Evolutionary conservation across 2,797 vertebrate species (phyloP).

Genomic region (Argyrosomus regius): DNA sequence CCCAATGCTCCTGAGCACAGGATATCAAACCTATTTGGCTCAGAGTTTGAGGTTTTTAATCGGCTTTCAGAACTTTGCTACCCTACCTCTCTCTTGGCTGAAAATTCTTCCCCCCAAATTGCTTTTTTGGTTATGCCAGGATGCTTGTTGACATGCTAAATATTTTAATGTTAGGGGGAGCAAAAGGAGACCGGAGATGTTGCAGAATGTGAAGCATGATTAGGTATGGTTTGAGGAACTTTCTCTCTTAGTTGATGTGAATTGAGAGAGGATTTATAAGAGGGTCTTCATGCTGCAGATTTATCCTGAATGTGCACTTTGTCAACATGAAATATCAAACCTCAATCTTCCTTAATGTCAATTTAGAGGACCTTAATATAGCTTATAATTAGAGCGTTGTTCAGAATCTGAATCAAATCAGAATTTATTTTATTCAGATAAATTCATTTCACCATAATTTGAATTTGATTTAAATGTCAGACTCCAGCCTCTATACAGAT

Average conservation of each 20-base stretch:
- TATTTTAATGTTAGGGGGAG: conserved; percentile 32
- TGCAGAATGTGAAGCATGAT: conserved; percentile 25
- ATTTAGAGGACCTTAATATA: conserved; percentile 10
- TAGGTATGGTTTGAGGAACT: conserved; percentile 18
- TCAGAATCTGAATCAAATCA: conserved; percentile 13
- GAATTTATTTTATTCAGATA: not conserved
- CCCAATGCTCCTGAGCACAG: conserved; percentile 53
- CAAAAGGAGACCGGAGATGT: conserved; percentile 34
- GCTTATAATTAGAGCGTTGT: not conserved
- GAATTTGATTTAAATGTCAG: conserved; percentile 5
- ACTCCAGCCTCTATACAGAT: not conserved
- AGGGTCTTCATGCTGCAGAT: conserved; percentile 45
- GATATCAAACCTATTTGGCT: conserved; percentile 67
- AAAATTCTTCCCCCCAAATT: conserved; percentile 33
- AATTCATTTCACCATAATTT: not conserved
- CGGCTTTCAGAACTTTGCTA: conserved; percentile 55
- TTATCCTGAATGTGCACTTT: conserved; percentile 55
- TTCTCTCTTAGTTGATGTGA: conserved; percentile 36
- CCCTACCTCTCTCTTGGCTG: conserved; percentile 46
- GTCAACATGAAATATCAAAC: conserved; percentile 41
- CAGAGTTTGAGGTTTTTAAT: conserved; percentile 59
- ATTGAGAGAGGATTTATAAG: conserved; percentile 42
- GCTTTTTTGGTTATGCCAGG: conserved; percentile 36
- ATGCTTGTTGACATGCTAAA: conserved; percentile 60
- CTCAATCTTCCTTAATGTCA: conserved; percentile 40